Percentiles rank a stretch among this genome's conserved stretches.
These are phyloP conservation scores for Perdita meconis DNA, from an alignment of 2,888 invertebrate species.

Conservation along the genomic window DNA sequence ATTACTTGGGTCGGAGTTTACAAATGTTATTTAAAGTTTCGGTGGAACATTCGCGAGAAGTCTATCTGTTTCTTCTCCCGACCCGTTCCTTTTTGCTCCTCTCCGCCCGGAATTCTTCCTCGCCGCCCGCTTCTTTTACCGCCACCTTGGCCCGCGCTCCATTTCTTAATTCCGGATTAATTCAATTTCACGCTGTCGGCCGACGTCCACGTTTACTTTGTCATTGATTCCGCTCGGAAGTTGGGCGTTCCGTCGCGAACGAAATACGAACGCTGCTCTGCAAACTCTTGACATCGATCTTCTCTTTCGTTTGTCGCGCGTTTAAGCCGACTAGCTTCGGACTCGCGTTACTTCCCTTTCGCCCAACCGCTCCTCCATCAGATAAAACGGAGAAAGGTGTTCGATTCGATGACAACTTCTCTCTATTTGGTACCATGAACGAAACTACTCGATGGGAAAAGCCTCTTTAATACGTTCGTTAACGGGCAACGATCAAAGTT, in stretches of 20 bases:
- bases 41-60: conserved; percentile 53
- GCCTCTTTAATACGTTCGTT: conserved; percentile 53
- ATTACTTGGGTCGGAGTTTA: conserved; percentile 72
- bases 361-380: neutral
- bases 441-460: conserved; percentile 44
- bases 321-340: conserved; percentile 38
- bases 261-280: conserved; percentile 33
- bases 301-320: conserved; percentile 15
- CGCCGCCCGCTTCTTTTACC: conserved; percentile 22
- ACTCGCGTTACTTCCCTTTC: conserved; percentile 4
- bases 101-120: conserved; percentile 14
- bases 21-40: conserved; percentile 77
- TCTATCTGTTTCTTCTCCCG: conserved; percentile 28
- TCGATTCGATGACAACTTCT: conserved; percentile 25
- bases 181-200: conserved; percentile 74
- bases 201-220: conserved; percentile 65
- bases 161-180: conserved; percentile 74
- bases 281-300: conserved; percentile 8
- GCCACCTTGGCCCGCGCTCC: conserved; percentile 27
- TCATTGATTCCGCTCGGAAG: conserved; percentile 47
- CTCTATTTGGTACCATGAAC: conserved; percentile 28
- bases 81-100: conserved; percentile 5
- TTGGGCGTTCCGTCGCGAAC: conserved; percentile 34
- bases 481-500: conserved; percentile 59
- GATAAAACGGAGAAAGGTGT: neutral